phyloP scores from a whole-genome alignment of 2,797 vertebrate genomes.

The Sitta carolinensis region DNA sequence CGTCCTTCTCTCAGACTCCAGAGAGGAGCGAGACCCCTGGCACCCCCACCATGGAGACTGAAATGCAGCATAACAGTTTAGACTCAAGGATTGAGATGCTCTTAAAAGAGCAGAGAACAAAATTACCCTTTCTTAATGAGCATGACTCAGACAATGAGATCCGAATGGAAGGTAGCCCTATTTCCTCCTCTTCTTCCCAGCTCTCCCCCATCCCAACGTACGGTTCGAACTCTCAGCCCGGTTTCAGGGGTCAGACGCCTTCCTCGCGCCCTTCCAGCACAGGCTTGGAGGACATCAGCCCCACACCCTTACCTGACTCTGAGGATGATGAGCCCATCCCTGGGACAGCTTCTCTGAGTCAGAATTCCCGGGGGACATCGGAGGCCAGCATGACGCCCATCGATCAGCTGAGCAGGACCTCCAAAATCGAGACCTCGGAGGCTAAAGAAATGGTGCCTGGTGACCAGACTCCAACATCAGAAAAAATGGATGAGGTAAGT shows the following conservation, averaged over 20 bases:
- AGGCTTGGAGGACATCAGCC: conserved; percentile 95
- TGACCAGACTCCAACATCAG: conserved; percentile 82
- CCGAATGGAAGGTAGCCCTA: conserved; percentile 95
- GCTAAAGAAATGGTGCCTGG: conserved; percentile 80
- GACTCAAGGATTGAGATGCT: conserved; percentile 98
- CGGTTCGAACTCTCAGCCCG: conserved; percentile 77
- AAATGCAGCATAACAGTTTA: conserved; percentile 90
- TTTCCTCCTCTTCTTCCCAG: conserved; percentile 97
- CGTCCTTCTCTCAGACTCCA: conserved; percentile 81
- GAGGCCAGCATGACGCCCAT: conserved; percentile 73
- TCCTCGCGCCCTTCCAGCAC: conserved; percentile 91
- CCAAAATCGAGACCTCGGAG: conserved; percentile 74
- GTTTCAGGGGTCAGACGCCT: conserved; percentile 78
- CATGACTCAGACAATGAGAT: conserved; percentile 93
- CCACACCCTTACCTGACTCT: conserved; percentile 91
- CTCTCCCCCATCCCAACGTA: conserved; percentile 90
- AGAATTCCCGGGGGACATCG: conserved; percentile 72
- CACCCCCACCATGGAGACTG: conserved; percentile 85
- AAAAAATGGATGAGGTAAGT: conserved; percentile 91
- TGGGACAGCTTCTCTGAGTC: conserved; percentile 75
- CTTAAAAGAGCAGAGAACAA: conserved; percentile 94
- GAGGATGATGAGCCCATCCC: conserved; percentile 85
- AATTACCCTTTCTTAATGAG: conserved; percentile 90
- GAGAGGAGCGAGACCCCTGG: conserved; percentile 89
- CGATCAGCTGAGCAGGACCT: conserved; percentile 71